phyloP scores from a whole-genome alignment of 2,888 invertebrate genomes.

The Andrena flavipes region DNA sequence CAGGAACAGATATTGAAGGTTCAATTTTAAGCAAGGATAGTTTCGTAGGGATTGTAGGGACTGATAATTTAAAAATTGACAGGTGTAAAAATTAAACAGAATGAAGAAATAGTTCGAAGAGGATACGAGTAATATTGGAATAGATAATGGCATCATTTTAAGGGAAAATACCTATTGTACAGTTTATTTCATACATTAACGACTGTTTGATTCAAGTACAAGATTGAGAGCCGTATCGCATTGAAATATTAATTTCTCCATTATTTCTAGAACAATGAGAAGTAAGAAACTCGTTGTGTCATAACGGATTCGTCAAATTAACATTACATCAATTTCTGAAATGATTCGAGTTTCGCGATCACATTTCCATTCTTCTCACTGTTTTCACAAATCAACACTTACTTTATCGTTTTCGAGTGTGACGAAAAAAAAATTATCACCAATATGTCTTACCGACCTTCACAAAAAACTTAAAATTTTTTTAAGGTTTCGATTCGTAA shows the following conservation, averaged over 20 bases:
- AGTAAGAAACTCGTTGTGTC: conserved; percentile 31
- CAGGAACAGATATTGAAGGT: too few species aligned
- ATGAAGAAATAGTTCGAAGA: neutral
- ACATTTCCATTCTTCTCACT: neutral
- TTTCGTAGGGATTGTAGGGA: too few species aligned
- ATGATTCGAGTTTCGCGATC: conserved; percentile 5
- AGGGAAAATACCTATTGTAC: conserved; percentile 70
- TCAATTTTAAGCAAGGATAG: too few species aligned
- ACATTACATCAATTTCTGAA: conserved; percentile 29
- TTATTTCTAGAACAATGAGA: conserved; percentile 34
- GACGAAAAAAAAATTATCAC: neutral
- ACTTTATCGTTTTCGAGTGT: neutral
- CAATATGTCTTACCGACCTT: conserved; percentile 5
- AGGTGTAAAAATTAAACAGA: neutral
- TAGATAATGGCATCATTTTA: conserved; percentile 34
- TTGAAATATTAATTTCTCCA: conserved; percentile 23
- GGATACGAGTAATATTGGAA: neutral
- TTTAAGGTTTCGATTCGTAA: neutral
- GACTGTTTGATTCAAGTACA: conserved; percentile 50
- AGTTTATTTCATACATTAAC: conserved; percentile 70
- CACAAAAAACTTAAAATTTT: neutral
- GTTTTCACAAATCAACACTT: neutral
- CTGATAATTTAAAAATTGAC: neutral
- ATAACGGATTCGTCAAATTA: conserved; percentile 20
- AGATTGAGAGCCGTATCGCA: conserved; percentile 51